These are phyloP conservation scores for Drosophila lutescens DNA, from an alignment of 2,888 invertebrate species.

Conservation along the genomic window DNA sequence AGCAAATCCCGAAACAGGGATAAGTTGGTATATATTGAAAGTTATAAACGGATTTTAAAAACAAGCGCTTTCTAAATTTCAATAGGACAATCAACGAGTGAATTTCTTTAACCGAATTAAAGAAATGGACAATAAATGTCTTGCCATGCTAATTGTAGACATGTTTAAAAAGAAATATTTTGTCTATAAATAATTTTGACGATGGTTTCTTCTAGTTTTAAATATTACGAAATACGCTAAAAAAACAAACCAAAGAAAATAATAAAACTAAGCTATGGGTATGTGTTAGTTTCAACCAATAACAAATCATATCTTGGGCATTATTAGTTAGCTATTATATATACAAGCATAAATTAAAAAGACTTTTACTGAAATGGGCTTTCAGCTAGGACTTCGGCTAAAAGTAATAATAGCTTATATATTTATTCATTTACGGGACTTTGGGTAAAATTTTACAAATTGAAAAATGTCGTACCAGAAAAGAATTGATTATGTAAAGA, in stretches of 20 bases:
- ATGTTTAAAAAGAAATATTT: too few species aligned
- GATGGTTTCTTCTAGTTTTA: background rate
- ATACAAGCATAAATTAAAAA: conserved; percentile 8
- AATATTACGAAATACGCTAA: background rate
- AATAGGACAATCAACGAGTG: too few species aligned
- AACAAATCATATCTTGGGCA: background rate
- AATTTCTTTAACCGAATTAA: background rate
- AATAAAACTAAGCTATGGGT: conserved; percentile 1
- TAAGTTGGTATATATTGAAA: too few species aligned
- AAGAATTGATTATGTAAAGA: background rate
- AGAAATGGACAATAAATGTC: background rate
- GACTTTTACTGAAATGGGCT: conserved; percentile 13
- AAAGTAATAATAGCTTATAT: background rate
- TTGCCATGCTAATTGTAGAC: conserved; percentile 5
- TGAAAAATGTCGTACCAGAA: background rate
- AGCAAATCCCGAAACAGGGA: background rate
- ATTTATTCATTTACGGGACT: background rate
- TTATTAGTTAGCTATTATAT: conserved; percentile 7
- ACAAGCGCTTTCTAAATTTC: too few species aligned
- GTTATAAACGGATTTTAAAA: too few species aligned
- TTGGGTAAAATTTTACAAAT: background rate
- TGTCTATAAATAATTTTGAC: too few species aligned
- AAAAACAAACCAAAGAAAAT: background rate
- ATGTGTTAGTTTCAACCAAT: background rate
- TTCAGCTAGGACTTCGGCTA: background rate